Evolutionary conservation across 2,888 invertebrate species (phyloP), one percentile per base, ranked within the genome.

Genomic region (Hirtodrosophila confusa): DNA sequence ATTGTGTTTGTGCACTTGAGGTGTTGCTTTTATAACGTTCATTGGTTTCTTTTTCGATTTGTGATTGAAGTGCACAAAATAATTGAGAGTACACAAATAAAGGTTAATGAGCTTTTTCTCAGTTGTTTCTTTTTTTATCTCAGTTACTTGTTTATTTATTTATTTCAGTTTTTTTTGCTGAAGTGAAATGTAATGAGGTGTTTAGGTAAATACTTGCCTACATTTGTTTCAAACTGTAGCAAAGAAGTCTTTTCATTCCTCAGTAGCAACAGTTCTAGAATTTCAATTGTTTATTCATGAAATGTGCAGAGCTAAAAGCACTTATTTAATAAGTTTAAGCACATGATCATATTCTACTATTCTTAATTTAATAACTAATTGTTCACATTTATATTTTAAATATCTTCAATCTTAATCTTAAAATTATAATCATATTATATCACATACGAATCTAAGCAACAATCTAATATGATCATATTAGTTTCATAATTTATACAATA

Each of bases 41-140:
- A 66, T 71, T 58, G 65, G 51, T 74, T 80, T 69, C 57, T 66
- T 64, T 73, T 37, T 63, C 41, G 29, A 29, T 53, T 61, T 40
- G 44, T 53, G 61, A 62, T 56, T 80, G 60, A 58, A 79, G 85
- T 77, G 61, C 78, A 60, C 70, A 70, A 77, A 69, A 64, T 66
- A 57, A 50, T 48, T 31, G 45, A 67, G 50, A 69, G 75, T 56
- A 64, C 57, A 78, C 61, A 75, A 82, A 82, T 82, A 80, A 75
- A 85, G 86, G 86, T 85, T 85, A 80, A 80, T 80, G 86, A 80
- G 79, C 86, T 78, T 78, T 85, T 75, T 78, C 54, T 51, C 43
- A 60, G 40, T 61, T 56, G 31, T 48, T 53, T 53, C 3, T 17
- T 10, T 39, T 24, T 24, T 24, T 7, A 36, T 48, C 37, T 63